Percentiles rank a stretch among this genome's conserved stretches.
Evolutionary conservation across 2,113 vertebrate genomes (phyloP).

Genomic region (Spermophilus dauricus): DNA sequence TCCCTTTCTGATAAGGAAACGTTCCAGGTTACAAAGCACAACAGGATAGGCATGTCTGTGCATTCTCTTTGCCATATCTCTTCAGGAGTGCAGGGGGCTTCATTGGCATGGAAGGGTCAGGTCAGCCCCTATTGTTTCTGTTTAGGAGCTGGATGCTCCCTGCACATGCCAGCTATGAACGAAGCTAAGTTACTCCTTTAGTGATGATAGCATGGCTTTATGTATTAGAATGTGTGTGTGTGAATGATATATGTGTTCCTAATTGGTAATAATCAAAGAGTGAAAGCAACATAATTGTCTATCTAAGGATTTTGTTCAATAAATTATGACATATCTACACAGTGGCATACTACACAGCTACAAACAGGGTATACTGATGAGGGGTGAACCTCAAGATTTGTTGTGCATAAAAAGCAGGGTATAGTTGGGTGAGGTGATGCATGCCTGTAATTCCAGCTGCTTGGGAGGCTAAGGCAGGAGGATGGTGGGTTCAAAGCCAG

Average conservation of each 20-base stretch:
- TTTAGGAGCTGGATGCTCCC: background rate
- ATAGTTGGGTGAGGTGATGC: no score
- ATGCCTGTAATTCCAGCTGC: no score
- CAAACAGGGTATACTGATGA: background rate
- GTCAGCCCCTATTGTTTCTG: background rate
- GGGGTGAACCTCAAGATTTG: background rate
- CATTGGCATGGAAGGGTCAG: accelerated
- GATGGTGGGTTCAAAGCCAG: no score
- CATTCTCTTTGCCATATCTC: background rate
- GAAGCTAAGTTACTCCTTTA: background rate
- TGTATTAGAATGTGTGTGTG: background rate
- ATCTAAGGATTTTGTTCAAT: background rate
- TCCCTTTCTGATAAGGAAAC: slow-evolving; percentile 28
- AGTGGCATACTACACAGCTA: background rate
- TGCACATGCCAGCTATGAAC: background rate
- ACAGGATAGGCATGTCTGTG: background rate
- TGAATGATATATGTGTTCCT: background rate
- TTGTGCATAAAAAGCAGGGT: background rate
- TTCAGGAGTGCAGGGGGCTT: background rate
- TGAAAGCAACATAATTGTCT: background rate
- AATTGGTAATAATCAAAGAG: background rate
- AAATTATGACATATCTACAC: background rate
- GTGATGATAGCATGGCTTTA: background rate
- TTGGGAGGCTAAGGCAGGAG: no score
- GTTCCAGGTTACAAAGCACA: background rate